These are phyloP conservation scores for Myotis findleyi DNA, from an alignment of 2,797 vertebrate genomes.

Conservation along the genomic window DNA sequence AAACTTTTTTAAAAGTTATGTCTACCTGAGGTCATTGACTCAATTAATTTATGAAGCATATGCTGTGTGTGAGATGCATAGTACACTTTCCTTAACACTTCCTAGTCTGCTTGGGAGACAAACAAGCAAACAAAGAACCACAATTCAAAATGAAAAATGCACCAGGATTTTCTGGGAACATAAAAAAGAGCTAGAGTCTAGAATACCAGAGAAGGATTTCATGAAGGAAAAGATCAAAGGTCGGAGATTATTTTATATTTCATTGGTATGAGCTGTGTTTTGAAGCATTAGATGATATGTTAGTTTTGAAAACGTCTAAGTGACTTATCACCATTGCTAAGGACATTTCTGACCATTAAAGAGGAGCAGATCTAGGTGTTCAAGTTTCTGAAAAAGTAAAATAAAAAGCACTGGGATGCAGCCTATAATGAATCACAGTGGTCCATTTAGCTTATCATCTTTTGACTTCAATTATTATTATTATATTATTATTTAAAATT, in stretches of 20 bases:
- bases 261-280: not conserved
- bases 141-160: not conserved
- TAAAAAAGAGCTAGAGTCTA: not conserved
- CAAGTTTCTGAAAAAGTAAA: not conserved
- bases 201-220: not conserved
- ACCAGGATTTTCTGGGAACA: not conserved
- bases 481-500: not conserved
- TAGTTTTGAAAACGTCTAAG: not conserved
- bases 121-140: not conserved
- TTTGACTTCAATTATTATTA: constrained; percentile 25
- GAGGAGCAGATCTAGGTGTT: not conserved
- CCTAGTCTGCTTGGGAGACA: not conserved
- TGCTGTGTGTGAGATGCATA: not conserved
- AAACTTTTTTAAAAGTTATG: not conserved
- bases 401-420: not conserved
- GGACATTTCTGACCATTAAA: not conserved
- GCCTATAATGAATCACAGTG: not conserved
- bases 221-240: not conserved
- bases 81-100: not conserved
- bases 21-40: not conserved
- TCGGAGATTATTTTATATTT: constrained; percentile 33
- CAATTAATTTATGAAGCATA: not conserved
- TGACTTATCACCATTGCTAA: not conserved
- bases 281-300: constrained; percentile 8
- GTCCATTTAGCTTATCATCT: not conserved